These are phyloP conservation scores for Eurosta solidaginis DNA, from an alignment of 1,140 invertebrate genomes.

Conservation along the genomic window DNA sequence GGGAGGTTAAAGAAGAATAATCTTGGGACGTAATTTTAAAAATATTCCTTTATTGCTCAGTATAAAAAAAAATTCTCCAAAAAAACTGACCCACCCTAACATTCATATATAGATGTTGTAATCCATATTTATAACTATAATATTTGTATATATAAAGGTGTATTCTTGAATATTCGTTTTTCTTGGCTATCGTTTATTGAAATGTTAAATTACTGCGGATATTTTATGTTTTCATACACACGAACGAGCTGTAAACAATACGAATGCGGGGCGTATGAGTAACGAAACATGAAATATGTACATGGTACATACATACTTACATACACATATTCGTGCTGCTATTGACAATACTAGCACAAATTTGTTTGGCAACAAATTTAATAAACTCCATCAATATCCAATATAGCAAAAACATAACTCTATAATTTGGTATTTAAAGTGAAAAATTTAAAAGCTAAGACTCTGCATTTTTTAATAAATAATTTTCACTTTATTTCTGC, in stretches of 20 bases:
- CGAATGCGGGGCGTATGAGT: neutral
- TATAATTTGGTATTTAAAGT: neutral
- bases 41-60: too few relatives aligned
- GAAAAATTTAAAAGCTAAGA: neutral
- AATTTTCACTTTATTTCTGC: neutral
- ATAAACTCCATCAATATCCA: too few relatives aligned
- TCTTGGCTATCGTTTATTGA: slow-evolving; percentile 13
- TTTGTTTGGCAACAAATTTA: too few relatives aligned
- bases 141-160: neutral
- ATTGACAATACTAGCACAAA: neutral
- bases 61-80: too few relatives aligned
- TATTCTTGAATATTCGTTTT: neutral
- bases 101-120: too few relatives aligned
- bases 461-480: neutral
- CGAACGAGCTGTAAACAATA: neutral
- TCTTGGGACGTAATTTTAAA: too few relatives aligned
- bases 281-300: neutral
- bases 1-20: too few relatives aligned
- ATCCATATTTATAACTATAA: neutral
- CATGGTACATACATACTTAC: too few relatives aligned
- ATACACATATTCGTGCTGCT: too few relatives aligned
- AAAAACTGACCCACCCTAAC: too few relatives aligned
- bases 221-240: neutral
- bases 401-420: too few relatives aligned
- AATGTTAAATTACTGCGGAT: slow-evolving; percentile 21